phyloP scores from a whole-genome alignment of 2,888 invertebrate genomes.

The Phengaris alcon region DNA sequence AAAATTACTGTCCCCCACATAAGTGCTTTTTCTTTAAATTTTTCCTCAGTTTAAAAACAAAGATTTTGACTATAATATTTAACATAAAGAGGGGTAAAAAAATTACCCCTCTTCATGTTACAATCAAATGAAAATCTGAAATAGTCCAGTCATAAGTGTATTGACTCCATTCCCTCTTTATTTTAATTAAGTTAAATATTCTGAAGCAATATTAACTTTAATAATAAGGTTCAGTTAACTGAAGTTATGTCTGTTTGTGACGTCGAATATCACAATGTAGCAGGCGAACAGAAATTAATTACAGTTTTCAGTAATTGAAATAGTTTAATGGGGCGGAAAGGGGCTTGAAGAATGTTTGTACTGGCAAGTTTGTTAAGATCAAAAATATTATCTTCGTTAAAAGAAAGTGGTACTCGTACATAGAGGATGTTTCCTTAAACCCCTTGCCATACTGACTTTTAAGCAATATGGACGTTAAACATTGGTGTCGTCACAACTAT shows the following conservation, averaged over 20 bases:
- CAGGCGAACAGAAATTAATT: background rate
- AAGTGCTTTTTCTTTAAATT: too few relatives aligned
- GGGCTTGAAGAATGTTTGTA: background rate
- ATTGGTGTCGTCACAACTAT: too few relatives aligned
- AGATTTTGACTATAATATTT: too few relatives aligned
- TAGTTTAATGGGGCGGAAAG: slow-evolving; percentile 9
- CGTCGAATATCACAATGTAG: background rate
- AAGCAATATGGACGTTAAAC: too few relatives aligned
- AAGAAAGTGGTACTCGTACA: background rate
- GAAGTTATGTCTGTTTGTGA: slow-evolving; percentile 2
- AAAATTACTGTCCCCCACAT: too few relatives aligned
- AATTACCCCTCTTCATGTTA: too few relatives aligned
- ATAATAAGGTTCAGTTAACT: background rate
- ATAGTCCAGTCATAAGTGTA: too few relatives aligned
- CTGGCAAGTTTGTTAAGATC: background rate
- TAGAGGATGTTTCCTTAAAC: background rate
- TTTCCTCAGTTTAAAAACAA: too few relatives aligned
- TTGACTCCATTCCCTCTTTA: too few relatives aligned
- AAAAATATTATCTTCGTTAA: background rate
- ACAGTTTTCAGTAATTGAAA: background rate
- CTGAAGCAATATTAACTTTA: background rate
- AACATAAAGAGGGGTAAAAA: too few relatives aligned
- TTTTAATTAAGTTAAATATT: background rate
- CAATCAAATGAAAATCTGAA: too few relatives aligned
- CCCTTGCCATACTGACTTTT: too few relatives aligned